Evolutionary conservation across 1,140 invertebrate species (phyloP).

Genomic region (Akabosia matsudoensis): DNA sequence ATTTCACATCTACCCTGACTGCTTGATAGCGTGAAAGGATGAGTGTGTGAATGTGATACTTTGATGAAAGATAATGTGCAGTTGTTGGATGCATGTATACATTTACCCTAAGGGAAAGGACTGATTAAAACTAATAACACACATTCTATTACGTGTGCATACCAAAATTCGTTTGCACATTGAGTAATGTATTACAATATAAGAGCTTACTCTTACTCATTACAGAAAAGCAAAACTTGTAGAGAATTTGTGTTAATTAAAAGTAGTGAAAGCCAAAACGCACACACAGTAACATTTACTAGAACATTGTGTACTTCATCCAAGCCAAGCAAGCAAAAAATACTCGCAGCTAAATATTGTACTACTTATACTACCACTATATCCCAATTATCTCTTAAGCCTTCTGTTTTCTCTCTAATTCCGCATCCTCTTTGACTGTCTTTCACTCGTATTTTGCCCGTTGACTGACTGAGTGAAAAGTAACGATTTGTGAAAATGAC

Average conservation of each 20-base stretch:
- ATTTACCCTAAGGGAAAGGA: neutral
- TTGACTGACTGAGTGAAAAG: neutral
- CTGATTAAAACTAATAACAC: neutral
- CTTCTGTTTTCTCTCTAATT: neutral
- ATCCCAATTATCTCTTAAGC: neutral
- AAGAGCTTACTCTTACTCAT: too few relatives aligned
- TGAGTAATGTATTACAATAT: too few relatives aligned
- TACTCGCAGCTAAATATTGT: too few relatives aligned
- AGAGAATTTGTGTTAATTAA: neutral
- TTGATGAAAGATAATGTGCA: neutral
- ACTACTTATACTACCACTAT: too few relatives aligned
- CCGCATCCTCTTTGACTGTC: neutral
- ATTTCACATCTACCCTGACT: neutral
- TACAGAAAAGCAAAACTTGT: neutral
- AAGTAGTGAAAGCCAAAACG: neutral
- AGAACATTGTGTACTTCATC: neutral
- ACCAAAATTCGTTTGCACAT: too few relatives aligned
- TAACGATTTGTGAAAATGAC: constrained; percentile 11
- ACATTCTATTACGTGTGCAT: neutral
- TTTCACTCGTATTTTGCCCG: neutral
- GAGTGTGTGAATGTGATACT: neutral
- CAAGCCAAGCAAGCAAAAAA: neutral
- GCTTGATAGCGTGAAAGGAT: neutral
- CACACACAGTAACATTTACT: neutral
- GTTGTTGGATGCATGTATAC: neutral